Evolutionary conservation across 2,113 vertebrate species (phyloP), one percentile per base, ranked within the genome.

Genomic region (Psilopsiagon aurifrons): DNA sequence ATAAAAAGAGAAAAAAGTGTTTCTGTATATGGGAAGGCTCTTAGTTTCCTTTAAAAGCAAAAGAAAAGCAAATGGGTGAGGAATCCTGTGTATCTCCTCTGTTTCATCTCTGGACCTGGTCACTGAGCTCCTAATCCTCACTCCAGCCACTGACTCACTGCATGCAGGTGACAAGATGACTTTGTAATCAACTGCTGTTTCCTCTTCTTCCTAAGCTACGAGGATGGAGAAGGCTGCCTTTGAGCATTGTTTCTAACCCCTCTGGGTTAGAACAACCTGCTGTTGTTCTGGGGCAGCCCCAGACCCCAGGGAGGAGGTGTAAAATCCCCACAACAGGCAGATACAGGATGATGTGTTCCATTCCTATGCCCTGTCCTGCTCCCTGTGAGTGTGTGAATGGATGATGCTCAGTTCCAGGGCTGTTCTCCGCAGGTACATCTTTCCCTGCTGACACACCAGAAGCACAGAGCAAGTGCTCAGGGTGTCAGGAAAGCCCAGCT

Each of bases 71-170:
- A 86, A 59, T 2, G 29, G 64, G 57, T 51, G 70, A 83, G 71
- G 73, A 94, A 93, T 76, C 57, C 23, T 70, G 63, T 15, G 23
- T 60, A 7, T 91, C 82, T 91, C 73, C 85, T 76, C 62, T 62
- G 91, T 62, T 92, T 94, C 20, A 1, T 88, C 84, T 60, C 77
- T 90, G 92, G 80, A 89, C 75, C 59, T 0, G 0, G 82, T 89
- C 1, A 0, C 87, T 74, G 78, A 94, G 91, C 90, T 95, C 82
- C 77, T 97, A 95, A 97, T 96, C 92, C 94, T 78, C 14, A 1
- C 88, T 94, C 85, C 91, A 96, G 94, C 94, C 89, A 76, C 84
- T 96, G 94, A 96, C 84, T 97, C 92, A 95, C 69, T 85, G 92
- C 4, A 0, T 86, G 33, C 49, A 3, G 90, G 94, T 94, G 89